phyloP scores from a whole-genome alignment of 2,797 vertebrate species.

The Salarias fasciatus region DNA sequence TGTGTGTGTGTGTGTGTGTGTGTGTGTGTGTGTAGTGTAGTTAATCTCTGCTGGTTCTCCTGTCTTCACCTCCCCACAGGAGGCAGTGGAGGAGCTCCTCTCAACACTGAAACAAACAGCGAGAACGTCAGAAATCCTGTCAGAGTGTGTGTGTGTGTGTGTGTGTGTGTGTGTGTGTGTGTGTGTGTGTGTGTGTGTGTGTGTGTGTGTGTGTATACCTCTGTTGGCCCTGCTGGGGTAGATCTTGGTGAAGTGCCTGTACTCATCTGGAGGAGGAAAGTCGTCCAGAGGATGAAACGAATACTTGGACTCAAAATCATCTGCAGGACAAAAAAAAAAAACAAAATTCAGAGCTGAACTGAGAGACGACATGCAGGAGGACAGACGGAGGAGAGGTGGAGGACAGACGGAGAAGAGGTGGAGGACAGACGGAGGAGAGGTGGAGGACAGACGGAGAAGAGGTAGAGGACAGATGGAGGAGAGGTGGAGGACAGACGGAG shows the following conservation, averaged over 20 bases:
- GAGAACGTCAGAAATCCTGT: background rate
- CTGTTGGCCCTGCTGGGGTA: slow-evolving; percentile 95
- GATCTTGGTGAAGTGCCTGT: slow-evolving; percentile 91
- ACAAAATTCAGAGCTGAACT: background rate
- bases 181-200: too few relatives aligned
- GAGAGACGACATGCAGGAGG: too few relatives aligned
- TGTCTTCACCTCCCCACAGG: slow-evolving; percentile 74
- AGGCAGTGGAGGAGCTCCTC: slow-evolving; percentile 78
- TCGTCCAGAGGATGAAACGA: slow-evolving; percentile 95
- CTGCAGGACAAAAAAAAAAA: slow-evolving; percentile 67
- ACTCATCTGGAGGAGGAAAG: slow-evolving; percentile 95
- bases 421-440: too few relatives aligned
- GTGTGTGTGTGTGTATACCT: slow-evolving; percentile 75
- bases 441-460: too few relatives aligned
- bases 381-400: too few relatives aligned
- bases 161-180: too few relatives aligned
- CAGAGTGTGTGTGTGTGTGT: too few relatives aligned
- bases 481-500: background rate
- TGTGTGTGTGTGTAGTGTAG: background rate
- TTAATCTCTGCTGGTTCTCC: background rate
- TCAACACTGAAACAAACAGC: slow-evolving; percentile 58
- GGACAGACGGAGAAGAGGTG: too few relatives aligned
- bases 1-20: background rate
- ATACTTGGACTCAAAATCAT: slow-evolving; percentile 97
- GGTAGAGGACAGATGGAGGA: too few relatives aligned